Evolutionary conservation across 2,888 invertebrate genomes (phyloP).

Genomic region (Ischnura elegans): DNA sequence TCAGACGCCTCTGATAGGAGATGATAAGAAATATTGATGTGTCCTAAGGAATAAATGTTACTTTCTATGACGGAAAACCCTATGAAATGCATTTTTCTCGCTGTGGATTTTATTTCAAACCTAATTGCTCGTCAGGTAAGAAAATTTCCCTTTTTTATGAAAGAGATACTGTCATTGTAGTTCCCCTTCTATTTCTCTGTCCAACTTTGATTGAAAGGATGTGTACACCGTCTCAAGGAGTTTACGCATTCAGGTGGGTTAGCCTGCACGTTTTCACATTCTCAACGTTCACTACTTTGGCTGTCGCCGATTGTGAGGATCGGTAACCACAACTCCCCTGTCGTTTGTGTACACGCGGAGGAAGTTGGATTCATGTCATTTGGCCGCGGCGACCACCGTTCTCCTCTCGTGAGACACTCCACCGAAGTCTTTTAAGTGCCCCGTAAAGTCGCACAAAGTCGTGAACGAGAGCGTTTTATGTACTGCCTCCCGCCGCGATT

Average conservation of each 20-base stretch:
- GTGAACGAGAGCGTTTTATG: constrained; percentile 20
- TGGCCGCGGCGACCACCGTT: background rate
- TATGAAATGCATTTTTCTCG: too few species aligned
- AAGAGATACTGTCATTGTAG: too few species aligned
- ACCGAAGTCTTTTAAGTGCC: background rate
- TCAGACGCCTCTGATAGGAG: too few species aligned
- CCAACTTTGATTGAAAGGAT: too few species aligned
- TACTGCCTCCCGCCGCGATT: background rate
- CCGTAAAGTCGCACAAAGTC: constrained; percentile 4
- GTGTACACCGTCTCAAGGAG: too few species aligned
- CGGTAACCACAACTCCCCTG: background rate
- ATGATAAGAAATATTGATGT: too few species aligned
- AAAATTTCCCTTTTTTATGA: too few species aligned
- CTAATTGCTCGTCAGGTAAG: too few species aligned
- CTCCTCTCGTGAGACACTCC: background rate
- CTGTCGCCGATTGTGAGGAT: background rate
- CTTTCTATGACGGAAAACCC: too few species aligned
- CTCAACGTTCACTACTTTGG: background rate
- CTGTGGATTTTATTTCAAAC: too few species aligned
- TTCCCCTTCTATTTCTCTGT: too few species aligned
- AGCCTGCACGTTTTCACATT: background rate
- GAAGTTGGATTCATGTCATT: constrained; percentile 11
- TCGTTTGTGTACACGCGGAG: background rate
- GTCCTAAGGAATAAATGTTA: too few species aligned
- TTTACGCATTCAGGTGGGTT: background rate